Conservation (phyloP, 1,140 invertebrate genomes). For the Hydropsyche tenuis region DNA sequence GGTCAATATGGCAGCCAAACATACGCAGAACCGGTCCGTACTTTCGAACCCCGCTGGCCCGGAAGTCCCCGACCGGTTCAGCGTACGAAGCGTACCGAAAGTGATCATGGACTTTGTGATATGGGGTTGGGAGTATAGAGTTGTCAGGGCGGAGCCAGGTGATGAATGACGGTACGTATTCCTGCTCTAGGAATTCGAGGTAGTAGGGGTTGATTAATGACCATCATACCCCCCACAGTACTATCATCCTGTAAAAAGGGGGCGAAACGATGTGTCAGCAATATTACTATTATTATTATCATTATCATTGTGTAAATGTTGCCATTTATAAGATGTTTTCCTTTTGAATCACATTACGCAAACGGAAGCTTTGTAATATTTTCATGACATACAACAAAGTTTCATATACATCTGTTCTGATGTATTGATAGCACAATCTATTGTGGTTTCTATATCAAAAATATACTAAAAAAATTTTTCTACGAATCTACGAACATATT, state of each 20-base stretch:
- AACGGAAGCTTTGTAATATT: no score
- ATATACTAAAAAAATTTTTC: no score
- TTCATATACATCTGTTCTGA: no score
- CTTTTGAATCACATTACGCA: no score
- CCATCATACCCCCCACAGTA: neutral
- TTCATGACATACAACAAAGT: no score
- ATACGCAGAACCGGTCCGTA: conserved; percentile 13
- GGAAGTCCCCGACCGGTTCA: conserved; percentile 51
- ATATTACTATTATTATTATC: conserved; percentile 14
- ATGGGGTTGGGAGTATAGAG: conserved; percentile 60
- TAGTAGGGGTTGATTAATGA: conserved; percentile 39
- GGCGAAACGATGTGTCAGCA: conserved; percentile 16
- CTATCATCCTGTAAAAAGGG: neutral
- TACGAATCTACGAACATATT: no score
- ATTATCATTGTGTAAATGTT: conserved; percentile 1
- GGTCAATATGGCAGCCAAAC: conserved; percentile 43
- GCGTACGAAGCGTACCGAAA: conserved; percentile 39
- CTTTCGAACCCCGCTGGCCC: conserved; percentile 43
- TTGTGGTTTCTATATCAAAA: no score
- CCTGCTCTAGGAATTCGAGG: conserved; percentile 28
- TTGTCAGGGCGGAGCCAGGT: conserved; percentile 64
- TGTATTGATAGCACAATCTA: no score
- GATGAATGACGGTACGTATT: conserved; percentile 57
- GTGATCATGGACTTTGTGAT: conserved; percentile 52
- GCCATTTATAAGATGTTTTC: no score